These are phyloP conservation scores for Probaryconus sp. DNA, from an alignment of 1,140 invertebrate species.

Conservation along the genomic window DNA sequence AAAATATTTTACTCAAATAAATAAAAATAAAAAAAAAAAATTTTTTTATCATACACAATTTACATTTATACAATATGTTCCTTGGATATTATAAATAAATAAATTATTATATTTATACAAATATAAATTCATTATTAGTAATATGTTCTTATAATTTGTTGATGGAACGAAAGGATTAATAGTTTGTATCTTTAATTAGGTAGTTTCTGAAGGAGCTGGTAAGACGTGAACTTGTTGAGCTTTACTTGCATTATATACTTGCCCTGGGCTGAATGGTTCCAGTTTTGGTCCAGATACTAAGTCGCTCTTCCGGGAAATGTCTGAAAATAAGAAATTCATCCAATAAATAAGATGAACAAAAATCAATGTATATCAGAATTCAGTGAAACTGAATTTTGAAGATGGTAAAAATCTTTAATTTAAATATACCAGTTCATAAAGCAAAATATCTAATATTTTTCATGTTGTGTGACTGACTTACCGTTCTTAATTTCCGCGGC, in stretches of 20 bases:
- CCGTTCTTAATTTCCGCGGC: conserved; percentile 84
- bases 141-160: conserved; percentile 14
- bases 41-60: too few species aligned
- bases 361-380: too few species aligned
- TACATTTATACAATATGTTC: too few species aligned
- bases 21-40: too few species aligned
- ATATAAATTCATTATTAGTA: neutral
- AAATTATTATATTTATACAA: too few species aligned
- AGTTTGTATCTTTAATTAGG: conserved; percentile 32
- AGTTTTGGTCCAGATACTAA: conserved; percentile 81
- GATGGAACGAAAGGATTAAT: conserved; percentile 30
- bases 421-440: too few species aligned
- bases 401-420: neutral
- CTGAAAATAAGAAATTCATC: conserved; percentile 31
- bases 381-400: too few species aligned
- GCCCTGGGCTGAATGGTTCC: conserved; percentile 90
- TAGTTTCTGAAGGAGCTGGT: conserved; percentile 74
- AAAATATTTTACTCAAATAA: neutral
- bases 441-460: neutral
- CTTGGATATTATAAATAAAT: too few species aligned
- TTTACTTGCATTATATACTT: conserved; percentile 93
- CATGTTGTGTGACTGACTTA: conserved; percentile 61
- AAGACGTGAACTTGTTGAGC: conserved; percentile 92
- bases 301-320: conserved; percentile 70
- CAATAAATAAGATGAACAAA: too few species aligned